These are phyloP conservation scores for Dipodomys spectabilis DNA, from an alignment of 2,113 vertebrate species.

Conservation along the genomic window DNA sequence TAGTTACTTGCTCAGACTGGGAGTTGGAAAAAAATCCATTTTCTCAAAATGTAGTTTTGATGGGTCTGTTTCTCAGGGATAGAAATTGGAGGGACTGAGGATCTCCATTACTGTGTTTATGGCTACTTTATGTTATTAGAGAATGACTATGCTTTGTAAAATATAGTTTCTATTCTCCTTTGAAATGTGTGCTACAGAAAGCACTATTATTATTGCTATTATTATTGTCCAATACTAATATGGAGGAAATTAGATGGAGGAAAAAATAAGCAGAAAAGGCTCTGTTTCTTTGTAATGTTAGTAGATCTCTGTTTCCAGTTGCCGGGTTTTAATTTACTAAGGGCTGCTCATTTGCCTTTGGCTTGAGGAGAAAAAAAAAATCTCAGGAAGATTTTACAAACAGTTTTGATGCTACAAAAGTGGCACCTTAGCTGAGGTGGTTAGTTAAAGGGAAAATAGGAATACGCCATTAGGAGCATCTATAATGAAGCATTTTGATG, in stretches of 20 bases:
- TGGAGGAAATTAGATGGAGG: neutral
- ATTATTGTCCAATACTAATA: conserved; percentile 51
- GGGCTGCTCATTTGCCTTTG: neutral
- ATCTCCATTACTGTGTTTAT: conserved; percentile 75
- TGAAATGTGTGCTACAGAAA: conserved; percentile 68
- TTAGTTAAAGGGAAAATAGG: neutral
- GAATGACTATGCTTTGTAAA: conserved; percentile 76
- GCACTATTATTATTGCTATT: neutral
- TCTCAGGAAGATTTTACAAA: neutral
- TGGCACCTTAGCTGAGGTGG: neutral
- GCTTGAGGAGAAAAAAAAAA: neutral
- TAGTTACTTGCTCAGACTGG: conserved; percentile 72
- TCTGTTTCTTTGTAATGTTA: conserved; percentile 42
- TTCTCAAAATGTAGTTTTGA: conserved; percentile 73
- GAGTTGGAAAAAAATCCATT: conserved; percentile 76
- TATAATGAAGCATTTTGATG: neutral
- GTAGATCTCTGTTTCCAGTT: conserved; percentile 44
- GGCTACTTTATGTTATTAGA: conserved; percentile 78
- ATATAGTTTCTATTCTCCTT: conserved; percentile 76
- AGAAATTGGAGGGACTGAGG: conserved; percentile 63
- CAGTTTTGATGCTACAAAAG: neutral
- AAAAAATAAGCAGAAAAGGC: conserved; percentile 61
- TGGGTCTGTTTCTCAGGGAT: conserved; percentile 50
- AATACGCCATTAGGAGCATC: neutral
- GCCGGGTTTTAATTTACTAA: neutral